Base-by-base conservation (phyloP, 2,888 invertebrate species). In the Boloria euphrosyne region DNA sequence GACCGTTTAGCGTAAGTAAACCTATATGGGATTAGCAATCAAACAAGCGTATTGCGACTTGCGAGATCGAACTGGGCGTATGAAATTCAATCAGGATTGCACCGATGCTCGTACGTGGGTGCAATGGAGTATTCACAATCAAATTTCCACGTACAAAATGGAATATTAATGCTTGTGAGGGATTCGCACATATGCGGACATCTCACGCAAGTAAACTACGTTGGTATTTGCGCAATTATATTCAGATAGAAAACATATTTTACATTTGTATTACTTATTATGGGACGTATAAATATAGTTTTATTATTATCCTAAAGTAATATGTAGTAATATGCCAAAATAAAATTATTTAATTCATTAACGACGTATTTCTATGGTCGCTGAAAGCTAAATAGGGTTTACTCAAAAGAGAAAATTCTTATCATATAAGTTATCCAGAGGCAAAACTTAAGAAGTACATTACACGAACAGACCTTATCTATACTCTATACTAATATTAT, bases 61-160 rank as follows among this genome's bases (percentile, higher is more conserved):
- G 50, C 64, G 58, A 58, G 49, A 51, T 52, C 57, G 58, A n/a
- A 58, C 14, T 47, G 46, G 31, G 55, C 53, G 27, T 66, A 58
- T 53, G 66, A 55, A 62, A 62, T 62, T 58, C 58, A 66, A 66
- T 62, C 52, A 52, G 27, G 46, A 63, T 54, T 65, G 58, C 31
- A 58, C 6, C 52, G 64, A 52, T 47, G 27, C 46, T 46, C 58
- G 31, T 52, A 57, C 57, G 7, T 17, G 14, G 57, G 44, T 17
- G 44, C 58, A 52, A 46, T 51, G 44, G 64, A 31, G 51, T n/a
- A 51, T 53, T 18, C 46, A 59, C 52, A 59, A 65, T 59, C 51
- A 51, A 58, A 65, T 59, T 44, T 22, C 16, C 57, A 47, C 46
- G 46, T 46, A 44, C 17, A 27, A 52, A 17, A 52, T 47, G 52